phyloP scores from a whole-genome alignment of 2,797 vertebrate genomes.

The Sorex maritimensis region DNA sequence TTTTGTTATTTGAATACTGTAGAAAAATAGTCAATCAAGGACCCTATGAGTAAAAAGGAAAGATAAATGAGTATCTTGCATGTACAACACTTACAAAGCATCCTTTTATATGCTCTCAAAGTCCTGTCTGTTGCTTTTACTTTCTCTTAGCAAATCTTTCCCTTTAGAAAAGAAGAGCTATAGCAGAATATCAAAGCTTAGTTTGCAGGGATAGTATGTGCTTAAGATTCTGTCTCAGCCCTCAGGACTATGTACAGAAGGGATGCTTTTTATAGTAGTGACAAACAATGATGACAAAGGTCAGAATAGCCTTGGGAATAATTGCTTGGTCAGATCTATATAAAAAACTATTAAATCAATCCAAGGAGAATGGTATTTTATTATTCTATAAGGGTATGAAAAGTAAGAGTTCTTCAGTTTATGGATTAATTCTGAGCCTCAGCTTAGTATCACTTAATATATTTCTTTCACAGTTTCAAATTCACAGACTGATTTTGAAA shows the following conservation, averaged over 20 bases:
- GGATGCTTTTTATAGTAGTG: constrained; percentile 55
- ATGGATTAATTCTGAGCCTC: constrained; percentile 35
- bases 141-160: constrained; percentile 48
- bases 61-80: constrained; percentile 51
- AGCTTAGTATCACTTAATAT: constrained; percentile 51
- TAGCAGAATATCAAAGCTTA: constrained; percentile 26
- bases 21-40: constrained; percentile 32
- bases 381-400: constrained; percentile 44
- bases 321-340: constrained; percentile 79
- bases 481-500: constrained; percentile 63
- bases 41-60: constrained; percentile 41
- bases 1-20: constrained; percentile 28
- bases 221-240: background rate
- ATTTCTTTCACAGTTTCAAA: constrained; percentile 58
- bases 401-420: constrained; percentile 31
- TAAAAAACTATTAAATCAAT: constrained; percentile 79
- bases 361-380: constrained; percentile 51
- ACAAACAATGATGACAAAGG: constrained; percentile 55
- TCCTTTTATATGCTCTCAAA: constrained; percentile 66
- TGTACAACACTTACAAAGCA: constrained; percentile 22
- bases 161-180: constrained; percentile 40
- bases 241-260: constrained; percentile 4
- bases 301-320: constrained; percentile 72
- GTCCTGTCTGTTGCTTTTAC: background rate
- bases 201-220: background rate